phyloP scores from a whole-genome alignment of 2,888 invertebrate species.

The Trichopoda pennipes region DNA sequence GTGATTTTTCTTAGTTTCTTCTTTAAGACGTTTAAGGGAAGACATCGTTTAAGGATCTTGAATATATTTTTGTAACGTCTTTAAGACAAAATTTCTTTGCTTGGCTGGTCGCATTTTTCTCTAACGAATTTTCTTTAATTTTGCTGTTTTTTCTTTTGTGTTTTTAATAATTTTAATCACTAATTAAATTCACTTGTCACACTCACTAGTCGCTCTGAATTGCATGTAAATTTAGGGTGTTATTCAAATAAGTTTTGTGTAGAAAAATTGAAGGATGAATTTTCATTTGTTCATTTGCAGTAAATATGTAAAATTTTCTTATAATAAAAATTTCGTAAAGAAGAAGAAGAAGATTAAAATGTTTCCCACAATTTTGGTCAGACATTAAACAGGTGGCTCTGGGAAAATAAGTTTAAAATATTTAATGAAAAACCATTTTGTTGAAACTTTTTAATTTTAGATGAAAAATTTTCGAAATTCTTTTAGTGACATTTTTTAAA shows the following conservation, averaged over 20 bases:
- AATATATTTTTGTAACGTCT: constrained; percentile 39
- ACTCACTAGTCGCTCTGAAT: background rate
- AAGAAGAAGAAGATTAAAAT: background rate
- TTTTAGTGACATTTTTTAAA: too few relatives aligned
- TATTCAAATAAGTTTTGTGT: constrained; percentile 38
- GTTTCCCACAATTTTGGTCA: constrained; percentile 12
- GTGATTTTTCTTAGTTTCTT: constrained; percentile 34
- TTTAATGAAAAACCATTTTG: too few relatives aligned
- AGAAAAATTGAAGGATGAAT: constrained; percentile 9
- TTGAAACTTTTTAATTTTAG: too few relatives aligned
- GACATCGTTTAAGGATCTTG: constrained; percentile 31
- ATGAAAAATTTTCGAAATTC: too few relatives aligned
- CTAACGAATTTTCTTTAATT: constrained; percentile 28
- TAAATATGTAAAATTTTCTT: constrained; percentile 40
- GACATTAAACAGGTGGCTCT: background rate
- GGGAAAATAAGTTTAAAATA: too few relatives aligned
- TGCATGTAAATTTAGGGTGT: constrained; percentile 58
- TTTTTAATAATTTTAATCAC: too few relatives aligned
- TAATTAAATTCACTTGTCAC: constrained; percentile 10
- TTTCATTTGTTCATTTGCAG: background rate
- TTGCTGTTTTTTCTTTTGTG: background rate
- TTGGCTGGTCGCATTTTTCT: constrained; percentile 53
- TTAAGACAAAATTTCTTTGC: constrained; percentile 50
- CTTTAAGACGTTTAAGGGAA: constrained; percentile 51
- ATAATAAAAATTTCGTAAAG: constrained; percentile 48